A percentile compares a stretch with the other conserved stretches of the same genome.
Evolutionary conservation across 1,140 invertebrate genomes (phyloP).

Genomic region (Trypoxylus dichotomus): DNA sequence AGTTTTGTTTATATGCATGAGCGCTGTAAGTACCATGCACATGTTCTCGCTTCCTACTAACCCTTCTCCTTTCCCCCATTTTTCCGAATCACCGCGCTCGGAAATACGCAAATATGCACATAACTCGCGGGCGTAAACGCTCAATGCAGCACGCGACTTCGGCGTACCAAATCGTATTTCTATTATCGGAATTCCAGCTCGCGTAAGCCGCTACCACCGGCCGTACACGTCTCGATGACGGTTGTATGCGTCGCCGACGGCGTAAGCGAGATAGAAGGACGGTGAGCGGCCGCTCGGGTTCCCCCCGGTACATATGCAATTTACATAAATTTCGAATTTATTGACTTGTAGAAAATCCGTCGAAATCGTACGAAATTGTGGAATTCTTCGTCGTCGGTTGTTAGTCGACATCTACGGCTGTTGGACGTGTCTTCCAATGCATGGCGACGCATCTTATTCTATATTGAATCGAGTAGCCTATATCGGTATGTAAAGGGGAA

Average conservation of each 20-base stretch:
- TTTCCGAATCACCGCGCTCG: no score
- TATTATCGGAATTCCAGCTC: background rate
- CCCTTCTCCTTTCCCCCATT: no score
- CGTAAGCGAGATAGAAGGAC: no score
- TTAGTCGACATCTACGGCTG: no score
- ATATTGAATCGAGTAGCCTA: no score
- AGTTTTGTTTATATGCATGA: no score
- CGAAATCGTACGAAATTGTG: background rate
- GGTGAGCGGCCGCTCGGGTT: background rate
- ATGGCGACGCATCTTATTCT: no score
- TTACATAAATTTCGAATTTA: slow-evolving; percentile 23
- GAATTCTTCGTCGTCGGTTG: background rate
- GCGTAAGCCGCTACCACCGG: background rate
- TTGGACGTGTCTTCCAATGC: no score
- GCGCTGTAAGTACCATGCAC: no score
- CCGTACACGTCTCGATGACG: background rate
- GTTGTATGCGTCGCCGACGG: background rate
- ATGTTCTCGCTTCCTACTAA: no score
- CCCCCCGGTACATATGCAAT: background rate
- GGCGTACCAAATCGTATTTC: background rate
- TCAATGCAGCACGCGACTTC: background rate
- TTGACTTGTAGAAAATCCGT: slow-evolving; percentile 11
- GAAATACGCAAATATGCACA: background rate
- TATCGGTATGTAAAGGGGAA: no score
- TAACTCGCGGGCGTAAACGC: background rate